Evolutionary conservation across 2,113 vertebrate genomes (phyloP).

Genomic region (Grantiella picta): DNA sequence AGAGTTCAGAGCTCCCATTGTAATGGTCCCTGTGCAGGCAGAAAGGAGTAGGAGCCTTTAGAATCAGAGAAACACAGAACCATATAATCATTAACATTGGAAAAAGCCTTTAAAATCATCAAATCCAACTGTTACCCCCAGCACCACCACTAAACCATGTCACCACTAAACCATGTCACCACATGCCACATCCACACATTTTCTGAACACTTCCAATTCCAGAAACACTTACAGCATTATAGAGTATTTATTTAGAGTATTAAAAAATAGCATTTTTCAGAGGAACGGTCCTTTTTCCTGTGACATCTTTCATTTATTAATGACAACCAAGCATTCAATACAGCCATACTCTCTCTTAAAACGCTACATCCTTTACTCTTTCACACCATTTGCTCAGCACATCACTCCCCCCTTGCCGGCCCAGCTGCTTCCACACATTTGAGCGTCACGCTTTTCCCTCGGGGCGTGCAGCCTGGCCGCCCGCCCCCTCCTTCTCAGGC

Average conservation of each 20-base stretch:
- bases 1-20: neutral
- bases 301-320: neutral
- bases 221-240: neutral
- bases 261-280: neutral
- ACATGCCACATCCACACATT: neutral
- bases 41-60: neutral
- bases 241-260: neutral
- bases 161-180: neutral
- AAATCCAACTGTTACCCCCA: neutral
- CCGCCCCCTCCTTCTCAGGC: neutral
- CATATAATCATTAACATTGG: neutral
- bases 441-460: neutral
- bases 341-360: fast-evolving
- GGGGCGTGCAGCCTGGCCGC: fast-evolving
- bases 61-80: neutral
- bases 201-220: neutral
- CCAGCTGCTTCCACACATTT: neutral
- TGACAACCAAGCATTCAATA: neutral
- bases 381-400: neutral
- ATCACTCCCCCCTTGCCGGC: neutral
- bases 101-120: neutral
- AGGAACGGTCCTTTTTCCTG: neutral
- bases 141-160: neutral
- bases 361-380: neutral
- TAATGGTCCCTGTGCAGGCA: neutral